Evolutionary conservation across 1,140 invertebrate genomes (phyloP), one percentile per base, ranked within the genome.

Genomic region (Babylonia areolata): DNA sequence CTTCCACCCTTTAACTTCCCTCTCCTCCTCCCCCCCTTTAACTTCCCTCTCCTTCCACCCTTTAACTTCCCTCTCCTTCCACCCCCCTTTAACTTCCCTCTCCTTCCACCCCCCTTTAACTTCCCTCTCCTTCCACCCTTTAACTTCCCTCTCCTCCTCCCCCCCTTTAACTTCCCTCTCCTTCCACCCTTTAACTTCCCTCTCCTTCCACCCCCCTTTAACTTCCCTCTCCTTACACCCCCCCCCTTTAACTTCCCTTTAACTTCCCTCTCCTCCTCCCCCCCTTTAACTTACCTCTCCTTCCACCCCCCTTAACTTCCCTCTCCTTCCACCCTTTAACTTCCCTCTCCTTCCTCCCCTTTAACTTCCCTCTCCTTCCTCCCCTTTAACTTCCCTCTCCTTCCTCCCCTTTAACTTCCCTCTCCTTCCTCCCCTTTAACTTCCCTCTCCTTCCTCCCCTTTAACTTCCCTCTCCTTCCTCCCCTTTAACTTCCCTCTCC

Each of bases 321-420:
- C n/a, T n/a, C n/a, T n/a, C n/a, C n/a, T n/a, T n/a, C n/a, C n/a
- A n/a, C n/a, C n/a, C n/a, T n/a, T n/a, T n/a, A n/a, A n/a, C n/a
- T n/a, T n/a, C n/a, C n/a, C n/a, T n/a, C n/a, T n/a, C n/a, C 42
- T 87, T 69, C 84, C 81, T 23, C 80, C 37, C 28, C 31, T 12
- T 5, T 12, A 3, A 3, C 2, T 33, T 23, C 31, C n/a, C 51
- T 28, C 6, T 23, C 35, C 28, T 20, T 23, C 17, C 46, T 33
- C 85, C 37, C 46, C 58, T 69, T 87, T 64, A 33, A 40, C 42
- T 37, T 82, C 64, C 46, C 37, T 73, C 40, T 75, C 69, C 51
- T 46, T 46, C 33, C 31, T 11, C 79, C 11, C 28, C 31, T 85
- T 9, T 58, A 2, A 23, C 39, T 75, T 3, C 35, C 3, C 33